Conservation (phyloP, 2,113 vertebrate species). For the Psettodes erumei region DNA sequence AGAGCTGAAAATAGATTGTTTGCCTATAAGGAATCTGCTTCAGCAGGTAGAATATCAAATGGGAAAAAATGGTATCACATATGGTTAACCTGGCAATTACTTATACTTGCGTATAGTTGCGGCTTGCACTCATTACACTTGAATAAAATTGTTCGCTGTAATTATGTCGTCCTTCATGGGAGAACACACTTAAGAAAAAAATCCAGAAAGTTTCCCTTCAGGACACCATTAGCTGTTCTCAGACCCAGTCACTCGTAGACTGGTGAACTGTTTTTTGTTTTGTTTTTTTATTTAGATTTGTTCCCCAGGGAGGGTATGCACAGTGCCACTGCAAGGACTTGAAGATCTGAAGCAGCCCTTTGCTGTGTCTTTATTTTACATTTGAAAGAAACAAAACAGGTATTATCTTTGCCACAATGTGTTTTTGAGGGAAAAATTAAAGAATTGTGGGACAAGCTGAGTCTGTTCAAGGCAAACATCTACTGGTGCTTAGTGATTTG, state of each 20-base stretch:
- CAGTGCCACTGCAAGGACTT: background rate
- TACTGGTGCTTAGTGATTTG: background rate
- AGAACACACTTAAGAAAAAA: conserved; percentile 15
- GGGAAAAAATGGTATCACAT: conserved; percentile 1
- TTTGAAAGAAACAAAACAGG: too few species aligned
- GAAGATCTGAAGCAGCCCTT: background rate
- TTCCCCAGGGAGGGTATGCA: background rate
- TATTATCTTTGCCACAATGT: background rate
- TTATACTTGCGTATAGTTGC: conserved; percentile 7
- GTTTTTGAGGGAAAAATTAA: background rate
- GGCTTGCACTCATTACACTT: conserved; percentile 37
- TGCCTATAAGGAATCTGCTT: conserved; percentile 49
- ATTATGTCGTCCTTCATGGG: conserved; percentile 14
- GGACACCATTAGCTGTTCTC: conserved; percentile 10
- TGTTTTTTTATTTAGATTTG: background rate
- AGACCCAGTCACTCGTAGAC: background rate
- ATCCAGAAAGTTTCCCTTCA: background rate
- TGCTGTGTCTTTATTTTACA: too few species aligned
- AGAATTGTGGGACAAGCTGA: too few species aligned
- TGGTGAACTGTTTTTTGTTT: background rate
- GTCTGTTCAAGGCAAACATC: background rate
- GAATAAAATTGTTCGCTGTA: conserved; percentile 9
- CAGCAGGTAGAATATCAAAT: conserved; percentile 49
- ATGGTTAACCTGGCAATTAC: conserved; percentile 59
- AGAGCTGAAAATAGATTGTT: conserved; percentile 65